A percentile compares a stretch with the other conserved stretches of the same genome.
phyloP scores from a whole-genome alignment of 64 coral and sea anemone genomes.

The Catalaphyllia jardinei region DNA sequence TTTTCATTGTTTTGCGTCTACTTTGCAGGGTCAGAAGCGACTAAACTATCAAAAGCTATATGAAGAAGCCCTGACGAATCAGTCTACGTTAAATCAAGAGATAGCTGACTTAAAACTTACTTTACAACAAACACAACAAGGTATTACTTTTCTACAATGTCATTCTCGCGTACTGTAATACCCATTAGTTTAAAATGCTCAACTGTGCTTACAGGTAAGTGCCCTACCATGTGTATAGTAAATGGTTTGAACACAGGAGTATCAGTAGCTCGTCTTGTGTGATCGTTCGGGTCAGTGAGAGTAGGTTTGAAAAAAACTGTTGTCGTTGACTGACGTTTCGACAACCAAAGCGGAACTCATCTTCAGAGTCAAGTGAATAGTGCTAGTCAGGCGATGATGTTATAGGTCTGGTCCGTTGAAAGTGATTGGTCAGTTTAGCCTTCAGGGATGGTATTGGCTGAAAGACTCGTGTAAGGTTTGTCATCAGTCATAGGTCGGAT shows the following conservation, averaged over 20 bases:
- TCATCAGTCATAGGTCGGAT: too few species aligned
- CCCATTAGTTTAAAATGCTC: neutral
- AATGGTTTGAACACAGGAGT: neutral
- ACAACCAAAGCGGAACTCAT: too few species aligned
- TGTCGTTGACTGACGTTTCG: too few species aligned
- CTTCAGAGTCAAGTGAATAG: too few species aligned
- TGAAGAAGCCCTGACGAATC: neutral
- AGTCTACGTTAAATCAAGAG: conserved; percentile 5
- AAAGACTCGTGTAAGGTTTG: too few species aligned
- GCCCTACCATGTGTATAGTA: neutral
- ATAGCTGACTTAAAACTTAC: conserved; percentile 28
- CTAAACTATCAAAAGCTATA: conserved; percentile 36
- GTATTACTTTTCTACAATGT: neutral
- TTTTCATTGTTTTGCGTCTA: neutral
- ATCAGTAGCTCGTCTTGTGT: too few species aligned
- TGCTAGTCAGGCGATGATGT: too few species aligned
- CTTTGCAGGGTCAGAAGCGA: neutral
- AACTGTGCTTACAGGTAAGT: neutral
- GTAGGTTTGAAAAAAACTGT: too few species aligned
- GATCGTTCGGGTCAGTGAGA: too few species aligned
- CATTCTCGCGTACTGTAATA: neutral
- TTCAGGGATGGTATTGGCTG: too few species aligned
- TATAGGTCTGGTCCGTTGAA: too few species aligned
- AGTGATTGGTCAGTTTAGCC: too few species aligned
- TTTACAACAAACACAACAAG: conserved; percentile 47